Percentiles rank a stretch among this genome's conserved stretches.
These are phyloP conservation scores for Autographa pulchrina DNA, from an alignment of 2,888 invertebrate species.

Conservation along the genomic window DNA sequence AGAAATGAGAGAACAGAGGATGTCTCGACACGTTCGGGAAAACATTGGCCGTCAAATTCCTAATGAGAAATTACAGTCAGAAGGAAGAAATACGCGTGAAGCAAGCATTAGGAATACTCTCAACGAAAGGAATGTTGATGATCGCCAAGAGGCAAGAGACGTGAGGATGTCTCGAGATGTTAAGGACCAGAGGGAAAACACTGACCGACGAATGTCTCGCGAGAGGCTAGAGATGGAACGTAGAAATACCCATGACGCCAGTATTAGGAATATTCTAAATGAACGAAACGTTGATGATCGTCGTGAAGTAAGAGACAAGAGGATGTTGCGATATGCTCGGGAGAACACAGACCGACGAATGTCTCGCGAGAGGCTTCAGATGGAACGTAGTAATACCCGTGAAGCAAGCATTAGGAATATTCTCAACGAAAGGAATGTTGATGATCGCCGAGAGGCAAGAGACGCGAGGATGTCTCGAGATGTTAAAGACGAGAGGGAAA, in stretches of 20 bases:
- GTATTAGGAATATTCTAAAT: slow-evolving; percentile 4
- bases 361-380: slow-evolving; percentile 4
- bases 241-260: slow-evolving; percentile 20
- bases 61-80: neutral
- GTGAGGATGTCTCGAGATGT: slow-evolving; percentile 6
- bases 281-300: neutral
- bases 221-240: slow-evolving; percentile 19
- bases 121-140: neutral
- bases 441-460: neutral
- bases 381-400: no score
- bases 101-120: slow-evolving; percentile 4
- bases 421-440: no score
- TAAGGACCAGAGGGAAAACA: slow-evolving; percentile 15
- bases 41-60: neutral
- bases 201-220: slow-evolving; percentile 7
- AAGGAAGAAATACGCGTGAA: slow-evolving; percentile 26
- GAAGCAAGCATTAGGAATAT: no score
- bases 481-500: neutral
- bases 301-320: slow-evolving; percentile 18
- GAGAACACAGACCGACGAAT: neutral
- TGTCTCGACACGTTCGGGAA: neutral
- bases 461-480: neutral
- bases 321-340: slow-evolving; percentile 7
- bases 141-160: neutral
- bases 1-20: neutral